Percentiles rank a stretch among this genome's conserved stretches.
Evolutionary conservation across 2,888 invertebrate genomes (phyloP).

Genomic region (Chesias legatella): DNA sequence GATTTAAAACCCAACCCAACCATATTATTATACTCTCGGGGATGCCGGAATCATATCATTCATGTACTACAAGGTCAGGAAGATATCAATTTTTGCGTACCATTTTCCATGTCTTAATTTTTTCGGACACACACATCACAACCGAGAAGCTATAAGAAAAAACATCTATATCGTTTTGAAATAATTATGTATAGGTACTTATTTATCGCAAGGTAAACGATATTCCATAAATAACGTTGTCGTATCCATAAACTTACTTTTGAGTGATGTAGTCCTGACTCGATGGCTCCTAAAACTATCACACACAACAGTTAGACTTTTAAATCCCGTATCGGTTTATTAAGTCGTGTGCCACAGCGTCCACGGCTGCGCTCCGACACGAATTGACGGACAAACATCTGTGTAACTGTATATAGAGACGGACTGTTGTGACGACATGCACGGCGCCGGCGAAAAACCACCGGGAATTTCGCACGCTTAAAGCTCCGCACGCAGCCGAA

Average conservation of each 20-base stretch:
- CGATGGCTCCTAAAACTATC: conserved; percentile 15
- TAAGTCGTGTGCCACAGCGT: conserved; percentile 42
- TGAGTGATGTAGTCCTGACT: conserved; percentile 33
- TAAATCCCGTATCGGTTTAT: conserved; percentile 17
- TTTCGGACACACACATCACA: too few relatives aligned
- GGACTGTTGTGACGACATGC: conserved; percentile 32
- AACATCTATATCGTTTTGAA: too few relatives aligned
- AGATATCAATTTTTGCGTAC: too few relatives aligned
- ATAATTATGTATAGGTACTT: too few relatives aligned
- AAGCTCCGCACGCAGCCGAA: conserved; percentile 10
- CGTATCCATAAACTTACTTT: conserved; percentile 41
- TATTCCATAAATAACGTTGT: too few relatives aligned
- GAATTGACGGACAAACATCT: conserved; percentile 40
- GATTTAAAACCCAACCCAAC: too few relatives aligned
- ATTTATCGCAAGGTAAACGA: too few relatives aligned
- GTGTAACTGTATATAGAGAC: conserved; percentile 37
- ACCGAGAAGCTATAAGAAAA: too few relatives aligned
- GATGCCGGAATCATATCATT: too few relatives aligned
- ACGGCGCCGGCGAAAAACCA: conserved; percentile 31
- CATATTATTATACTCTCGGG: too few relatives aligned
- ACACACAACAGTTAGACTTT: conserved; percentile 39
- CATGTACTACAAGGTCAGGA: too few relatives aligned
- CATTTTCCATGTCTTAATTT: too few relatives aligned
- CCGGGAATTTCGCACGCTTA: conserved; percentile 30
- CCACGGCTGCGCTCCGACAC: conserved; percentile 51